Base-by-base conservation (phyloP, 2,888 invertebrate species). In the Polymixis flavicincta region DNA sequence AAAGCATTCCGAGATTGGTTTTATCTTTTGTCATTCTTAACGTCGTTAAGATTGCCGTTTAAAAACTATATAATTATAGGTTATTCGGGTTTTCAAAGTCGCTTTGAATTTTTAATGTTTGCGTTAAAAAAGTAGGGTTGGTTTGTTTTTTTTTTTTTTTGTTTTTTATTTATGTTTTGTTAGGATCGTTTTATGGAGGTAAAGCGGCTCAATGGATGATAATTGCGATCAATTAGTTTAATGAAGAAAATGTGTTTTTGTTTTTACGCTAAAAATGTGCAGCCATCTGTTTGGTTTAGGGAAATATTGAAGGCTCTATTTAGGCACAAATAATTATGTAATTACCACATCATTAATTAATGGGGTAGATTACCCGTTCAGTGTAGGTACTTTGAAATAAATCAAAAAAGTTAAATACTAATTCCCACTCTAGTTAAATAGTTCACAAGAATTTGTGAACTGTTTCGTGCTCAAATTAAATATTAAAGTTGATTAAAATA, bases 31-130 rank as follows among this genome's bases (percentile, higher is more conserved):
- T 86, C 83, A 80, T 83, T 85, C 78, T 78, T 82, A 72, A 71
- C 76, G 77, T 79, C 79, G 74, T 87, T 88, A 90, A 91, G 88
- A 87, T 87, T 88, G 87, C 87, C 78, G 87, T 90, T 91, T 85
- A 86, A 86, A 86, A 87, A 85, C 86, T 80, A 84, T 82, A 81
- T 90, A 87, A 89, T 90, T 90, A 88, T 87, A 83, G 86, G 88
- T 81, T 86, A 75, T 76, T 85, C 76, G 73, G 84, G 37, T 59
- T 82, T 83, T 78, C 76, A 64, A 68, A 54, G 71, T 42, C 59
- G 63, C 50, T 78, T 83, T 76, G 74, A 73, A 59, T 82, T 80
- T 84, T 84, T 78, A 55, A 75, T 83, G 76, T 74, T 80, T 66
- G 65, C 55, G 71, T 81, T 74, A 77, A 86, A 81, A 80, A 83